Evolutionary conservation across 1,140 invertebrate species (phyloP), one percentile per base, ranked within the genome.

Genomic region (Drosophila arawakana): DNA sequence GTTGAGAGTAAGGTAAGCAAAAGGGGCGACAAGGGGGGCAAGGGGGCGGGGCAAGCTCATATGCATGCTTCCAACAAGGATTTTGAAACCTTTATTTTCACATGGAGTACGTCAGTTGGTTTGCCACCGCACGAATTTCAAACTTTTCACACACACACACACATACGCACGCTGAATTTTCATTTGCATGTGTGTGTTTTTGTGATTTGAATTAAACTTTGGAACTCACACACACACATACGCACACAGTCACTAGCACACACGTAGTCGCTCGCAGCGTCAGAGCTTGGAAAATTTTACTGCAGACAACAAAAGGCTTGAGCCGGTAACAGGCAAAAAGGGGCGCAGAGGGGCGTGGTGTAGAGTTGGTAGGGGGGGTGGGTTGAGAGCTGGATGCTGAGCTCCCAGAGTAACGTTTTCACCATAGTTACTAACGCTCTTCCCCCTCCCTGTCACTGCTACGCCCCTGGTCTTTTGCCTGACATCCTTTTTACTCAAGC

Each of bases 121-220:
- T 82, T 88, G 76, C 83, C 83, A 86, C 83, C 83, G 80, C 83
- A 88, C 84, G 76, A 86, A 86, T 88, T 86, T 88, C 70, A 86
- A 88, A 83, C 76, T 83, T 86, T 88, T 88, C 72, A 74, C 80
- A 81, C 69, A 84, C 77, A 67, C 62, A 73, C 78, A 66, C 63
- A 61, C 43, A 25, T 47, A 70, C 66, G 44, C 35, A 18, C 39
- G n/a, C 47, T 47, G 60, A 66, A 81, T 75, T 74, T 75, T 78
- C 79, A 76, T 78, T 70, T 81, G 73, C 65, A 70, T 76, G 67
- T 76, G 77, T 84, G 81, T 84, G 65, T 85, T 85, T 86, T 86
- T 86, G 83, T 86, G 83, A 86, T 86, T 86, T 88, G 83, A 86
- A 86, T 86, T 86, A 86, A 86, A 86, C 83, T 86, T 88, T 88